Evolutionary conservation across 2,888 invertebrate species (phyloP).

Genomic region (Brachynemurus nebulosus): DNA sequence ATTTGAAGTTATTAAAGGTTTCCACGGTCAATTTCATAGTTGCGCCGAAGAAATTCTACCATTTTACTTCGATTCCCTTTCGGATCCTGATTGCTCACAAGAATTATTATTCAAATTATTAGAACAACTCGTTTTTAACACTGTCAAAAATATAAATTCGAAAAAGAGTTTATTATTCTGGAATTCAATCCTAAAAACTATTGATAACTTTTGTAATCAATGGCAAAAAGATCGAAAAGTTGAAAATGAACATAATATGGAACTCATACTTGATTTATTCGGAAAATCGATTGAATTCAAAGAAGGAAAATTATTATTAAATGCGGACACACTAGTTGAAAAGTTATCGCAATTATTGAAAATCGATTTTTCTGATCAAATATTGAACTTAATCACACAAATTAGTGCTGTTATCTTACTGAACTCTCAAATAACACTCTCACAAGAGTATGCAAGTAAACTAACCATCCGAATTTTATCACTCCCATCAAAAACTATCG

Average conservation of each 20-base stretch:
- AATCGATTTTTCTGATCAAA: constrained; percentile 33
- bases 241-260: constrained; percentile 20
- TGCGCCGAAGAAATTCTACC: constrained; percentile 58
- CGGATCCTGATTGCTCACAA: constrained; percentile 37
- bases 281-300: constrained; percentile 47
- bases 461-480: constrained; percentile 48
- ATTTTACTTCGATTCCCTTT: constrained; percentile 47
- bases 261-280: constrained; percentile 40
- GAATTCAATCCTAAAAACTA: constrained; percentile 35
- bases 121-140: constrained; percentile 45
- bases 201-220: constrained; percentile 24
- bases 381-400: constrained; percentile 37
- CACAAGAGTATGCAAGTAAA: constrained; percentile 59
- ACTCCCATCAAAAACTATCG: constrained; percentile 39
- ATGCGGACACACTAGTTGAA: constrained; percentile 43
- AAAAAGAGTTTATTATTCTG: constrained; percentile 54
- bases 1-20: constrained; percentile 78
- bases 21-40: constrained; percentile 74
- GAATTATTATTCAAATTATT: constrained; percentile 48
- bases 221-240: constrained; percentile 18
- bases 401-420: constrained; percentile 44
- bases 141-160: constrained; percentile 45
- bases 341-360: constrained; percentile 39
- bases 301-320: constrained; percentile 46
- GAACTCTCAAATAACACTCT: constrained; percentile 46